Evolutionary conservation across 2,888 invertebrate species (phyloP).

Genomic region (Pasiphila rectangulata): DNA sequence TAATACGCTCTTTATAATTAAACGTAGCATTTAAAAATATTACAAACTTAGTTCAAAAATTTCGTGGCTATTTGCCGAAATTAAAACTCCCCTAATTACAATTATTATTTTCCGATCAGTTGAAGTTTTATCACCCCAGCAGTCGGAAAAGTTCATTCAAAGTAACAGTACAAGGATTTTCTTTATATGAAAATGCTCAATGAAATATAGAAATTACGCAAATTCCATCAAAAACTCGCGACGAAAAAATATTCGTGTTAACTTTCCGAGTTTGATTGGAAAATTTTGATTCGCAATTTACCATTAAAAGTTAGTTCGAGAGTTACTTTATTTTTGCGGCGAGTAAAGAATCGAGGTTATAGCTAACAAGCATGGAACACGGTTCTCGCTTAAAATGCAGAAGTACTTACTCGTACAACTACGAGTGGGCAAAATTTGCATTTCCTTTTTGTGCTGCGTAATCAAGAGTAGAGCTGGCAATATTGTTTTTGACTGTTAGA

Average conservation of each 20-base stretch:
- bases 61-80: no score
- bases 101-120: no score
- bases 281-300: constrained; percentile 34
- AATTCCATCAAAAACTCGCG: constrained; percentile 36
- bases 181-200: constrained; percentile 20
- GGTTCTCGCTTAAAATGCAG: background rate
- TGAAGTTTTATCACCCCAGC: no score
- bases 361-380: constrained; percentile 17
- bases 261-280: constrained; percentile 40
- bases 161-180: constrained; percentile 8
- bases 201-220: constrained; percentile 34
- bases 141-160: constrained; percentile 4
- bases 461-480: no score
- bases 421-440: background rate
- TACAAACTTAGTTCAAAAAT: background rate
- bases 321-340: constrained; percentile 18
- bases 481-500: no score
- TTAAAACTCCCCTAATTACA: no score
- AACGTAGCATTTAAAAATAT: no score
- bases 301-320: constrained; percentile 42
- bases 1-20: no score
- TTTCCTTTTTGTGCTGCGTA: no score
- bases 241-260: constrained; percentile 31
- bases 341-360: background rate
- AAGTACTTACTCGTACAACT: background rate